Evolutionary conservation across 1,140 invertebrate species (phyloP).

Genomic region (Pemphigus obesinymphae): DNA sequence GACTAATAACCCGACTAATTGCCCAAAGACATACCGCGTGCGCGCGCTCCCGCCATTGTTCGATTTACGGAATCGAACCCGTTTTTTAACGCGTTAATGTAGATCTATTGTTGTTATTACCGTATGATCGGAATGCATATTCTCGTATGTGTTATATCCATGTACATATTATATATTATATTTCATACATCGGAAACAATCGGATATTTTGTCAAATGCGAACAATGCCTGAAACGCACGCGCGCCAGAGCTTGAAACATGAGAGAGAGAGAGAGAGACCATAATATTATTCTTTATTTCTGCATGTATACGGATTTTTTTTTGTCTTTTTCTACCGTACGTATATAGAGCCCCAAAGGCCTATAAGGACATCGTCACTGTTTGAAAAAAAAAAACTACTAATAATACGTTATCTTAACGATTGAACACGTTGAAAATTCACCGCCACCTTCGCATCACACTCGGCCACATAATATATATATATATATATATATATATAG

Average conservation of each 20-base stretch:
- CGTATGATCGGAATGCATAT: not conserved
- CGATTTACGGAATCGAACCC: not conserved
- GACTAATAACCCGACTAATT: constrained; percentile 6
- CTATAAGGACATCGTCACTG: not conserved
- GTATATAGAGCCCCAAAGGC: not conserved
- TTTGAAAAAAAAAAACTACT: not conserved
- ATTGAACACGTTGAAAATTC: not conserved
- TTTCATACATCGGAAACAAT: not conserved
- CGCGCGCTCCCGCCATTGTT: not conserved
- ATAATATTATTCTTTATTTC: not conserved
- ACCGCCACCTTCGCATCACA: not conserved
- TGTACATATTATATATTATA: not conserved
- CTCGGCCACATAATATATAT: not conserved
- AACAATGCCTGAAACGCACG: not conserved
- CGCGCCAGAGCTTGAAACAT: too few species aligned
- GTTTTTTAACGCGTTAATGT: not conserved
- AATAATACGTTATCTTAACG: not conserved
- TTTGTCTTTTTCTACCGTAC: not conserved
- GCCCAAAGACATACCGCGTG: constrained; percentile 10
- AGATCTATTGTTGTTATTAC: constrained; percentile 19
- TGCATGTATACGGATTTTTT: not conserved
- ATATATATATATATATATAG: not conserved
- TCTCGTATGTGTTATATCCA: not conserved
- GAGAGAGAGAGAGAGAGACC: too few species aligned
- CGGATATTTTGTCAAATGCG: constrained; percentile 20